phyloP scores from a whole-genome alignment of 2,797 vertebrate species.

The Cheracebus regulus region DNA sequence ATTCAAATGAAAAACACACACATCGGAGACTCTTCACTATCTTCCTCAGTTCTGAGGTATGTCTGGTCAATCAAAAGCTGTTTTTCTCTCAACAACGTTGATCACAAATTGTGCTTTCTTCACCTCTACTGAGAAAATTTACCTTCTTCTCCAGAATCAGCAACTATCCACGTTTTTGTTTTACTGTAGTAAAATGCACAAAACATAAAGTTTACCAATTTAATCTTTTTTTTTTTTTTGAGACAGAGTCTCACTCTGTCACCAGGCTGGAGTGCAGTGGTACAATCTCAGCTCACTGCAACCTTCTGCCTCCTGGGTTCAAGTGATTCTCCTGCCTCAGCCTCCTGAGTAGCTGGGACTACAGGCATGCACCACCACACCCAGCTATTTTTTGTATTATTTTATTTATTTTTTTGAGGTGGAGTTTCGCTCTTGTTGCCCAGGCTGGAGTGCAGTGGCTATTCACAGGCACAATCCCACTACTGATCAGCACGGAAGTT shows the following conservation, averaged over 20 bases:
- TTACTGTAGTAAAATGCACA: background rate
- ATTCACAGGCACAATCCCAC: no score
- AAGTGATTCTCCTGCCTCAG: background rate
- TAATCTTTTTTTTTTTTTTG: no score
- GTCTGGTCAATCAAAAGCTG: background rate
- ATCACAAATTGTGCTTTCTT: background rate
- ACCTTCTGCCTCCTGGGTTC: background rate
- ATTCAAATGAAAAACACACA: constrained; percentile 9
- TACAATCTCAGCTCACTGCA: background rate
- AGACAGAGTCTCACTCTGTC: no score
- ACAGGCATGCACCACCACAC: accelerated
- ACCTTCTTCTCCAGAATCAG: background rate
- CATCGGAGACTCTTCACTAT: background rate
- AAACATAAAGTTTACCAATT: no score
- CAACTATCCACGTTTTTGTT: background rate
- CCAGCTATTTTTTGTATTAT: background rate
- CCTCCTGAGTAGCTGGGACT: background rate
- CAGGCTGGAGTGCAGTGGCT: no score
- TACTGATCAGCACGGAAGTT: no score
- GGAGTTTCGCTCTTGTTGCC: no score
- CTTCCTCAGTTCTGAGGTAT: background rate
- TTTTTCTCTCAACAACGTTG: background rate
- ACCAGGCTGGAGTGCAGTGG: background rate
- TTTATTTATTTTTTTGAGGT: no score
- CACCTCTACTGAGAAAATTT: background rate